phyloP scores from a whole-genome alignment of 2,888 invertebrate species.

The Parnassius apollo region DNA sequence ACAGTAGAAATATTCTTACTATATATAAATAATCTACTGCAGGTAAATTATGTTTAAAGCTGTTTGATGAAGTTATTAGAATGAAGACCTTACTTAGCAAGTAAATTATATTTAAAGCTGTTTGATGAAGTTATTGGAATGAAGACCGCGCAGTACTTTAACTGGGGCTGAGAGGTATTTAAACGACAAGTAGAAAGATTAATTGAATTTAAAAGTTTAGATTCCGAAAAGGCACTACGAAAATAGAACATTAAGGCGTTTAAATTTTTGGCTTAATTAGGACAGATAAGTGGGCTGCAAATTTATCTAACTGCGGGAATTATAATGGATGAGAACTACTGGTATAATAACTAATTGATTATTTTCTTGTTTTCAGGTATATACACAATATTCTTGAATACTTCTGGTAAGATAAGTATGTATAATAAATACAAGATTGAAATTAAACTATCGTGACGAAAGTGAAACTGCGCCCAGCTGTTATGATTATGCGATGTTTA shows the following conservation, averaged over 20 bases:
- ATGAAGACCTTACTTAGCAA: background rate
- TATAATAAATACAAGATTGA: background rate
- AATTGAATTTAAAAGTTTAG: conserved; percentile 1
- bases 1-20: no score
- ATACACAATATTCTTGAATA: background rate
- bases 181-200: background rate
- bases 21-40: no score
- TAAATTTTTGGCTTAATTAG: background rate
- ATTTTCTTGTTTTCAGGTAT: background rate
- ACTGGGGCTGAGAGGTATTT: background rate
- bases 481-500: no score
- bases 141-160: background rate
- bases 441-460: no score
- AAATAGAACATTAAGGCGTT: background rate
- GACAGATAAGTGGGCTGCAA: no score
- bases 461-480: no score
- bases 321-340: no score
- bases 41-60: background rate
- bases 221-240: background rate
- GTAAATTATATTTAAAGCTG: background rate
- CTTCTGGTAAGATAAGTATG: background rate
- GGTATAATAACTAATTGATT: background rate
- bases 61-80: background rate
- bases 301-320: no score
- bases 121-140: background rate